Evolutionary conservation across 2,888 invertebrate genomes (phyloP), one percentile per base, ranked within the genome.

Genomic region (Ormia ochracea): DNA sequence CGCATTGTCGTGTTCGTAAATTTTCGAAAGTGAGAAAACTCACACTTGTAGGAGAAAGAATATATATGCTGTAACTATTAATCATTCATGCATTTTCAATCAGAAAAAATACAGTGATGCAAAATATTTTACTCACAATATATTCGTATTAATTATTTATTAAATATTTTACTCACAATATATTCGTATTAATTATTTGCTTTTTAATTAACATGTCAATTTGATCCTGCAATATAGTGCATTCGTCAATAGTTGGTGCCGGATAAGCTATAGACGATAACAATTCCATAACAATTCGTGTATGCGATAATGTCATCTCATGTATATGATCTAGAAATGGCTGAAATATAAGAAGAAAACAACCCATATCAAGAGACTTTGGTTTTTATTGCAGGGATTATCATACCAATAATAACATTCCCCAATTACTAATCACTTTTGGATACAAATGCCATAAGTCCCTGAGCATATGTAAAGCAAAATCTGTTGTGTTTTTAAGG

Each of bases 181-280:
- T 91, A 82, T 92, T 92, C 3, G 92, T 91, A 86, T 92, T 93
- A 2, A 94, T 92, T 38, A 97, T 90, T 88, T 96, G 95, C 88
- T 97, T 97, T 82, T 94, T 92, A n/a, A 96, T 92, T 17, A 96
- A 90, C 91, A 97, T 96, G 85, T 94, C 93, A 63, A 97, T 91
- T 86, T 96, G 96, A 90, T 95, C 94, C 87, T 94, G 93, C 41
- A 96, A 94, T 88, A 94, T 94, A 85, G 93, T 92, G 66, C 95
- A 92, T 28, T 91, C 90, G 38, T 89, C 85, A 26, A 88, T 81
- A 9, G 85, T 89, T 52, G 88, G 89, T 82, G 85, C 87, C n/a
- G 90, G 91, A 89, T 89, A 96, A 26, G 94, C 94, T 45, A 96
- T 91, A 17, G 92, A 92, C 86, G 96, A 95, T 3, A 97, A 88